Percentiles rank a stretch among this genome's conserved stretches.
phyloP scores from a whole-genome alignment of 2,797 vertebrate species.

The Pangasius krempfi region DNA sequence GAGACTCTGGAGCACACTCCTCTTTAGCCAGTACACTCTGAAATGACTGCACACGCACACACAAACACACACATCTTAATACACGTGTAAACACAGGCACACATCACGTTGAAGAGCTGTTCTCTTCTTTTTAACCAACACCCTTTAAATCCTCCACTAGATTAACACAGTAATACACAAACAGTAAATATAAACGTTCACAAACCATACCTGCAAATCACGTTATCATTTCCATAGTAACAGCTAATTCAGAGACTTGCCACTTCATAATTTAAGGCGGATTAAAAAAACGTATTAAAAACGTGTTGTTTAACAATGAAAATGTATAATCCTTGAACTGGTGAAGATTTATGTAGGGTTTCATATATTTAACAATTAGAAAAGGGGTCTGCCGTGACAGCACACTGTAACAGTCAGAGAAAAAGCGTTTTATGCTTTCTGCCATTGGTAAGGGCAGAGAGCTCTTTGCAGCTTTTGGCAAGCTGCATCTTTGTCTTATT shows the following conservation, averaged over 20 bases:
- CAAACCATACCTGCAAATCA: neutral
- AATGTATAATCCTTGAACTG: neutral
- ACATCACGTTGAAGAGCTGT: too few species aligned
- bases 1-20: conserved; percentile 84
- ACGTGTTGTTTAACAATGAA: neutral
- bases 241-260: neutral
- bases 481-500: neutral
- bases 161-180: neutral
- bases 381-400: neutral
- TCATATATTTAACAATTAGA: neutral
- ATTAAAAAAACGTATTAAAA: neutral
- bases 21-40: conserved; percentile 85
- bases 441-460: neutral
- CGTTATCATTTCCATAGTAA: neutral
- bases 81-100: neutral
- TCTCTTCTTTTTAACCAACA: neutral
- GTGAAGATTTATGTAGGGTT: neutral
- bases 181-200: neutral
- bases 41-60: conserved; percentile 80
- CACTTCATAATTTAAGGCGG: neutral
- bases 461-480: neutral
- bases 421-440: neutral
- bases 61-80: neutral
- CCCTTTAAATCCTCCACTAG: neutral
- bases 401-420: neutral